Evolutionary conservation across 2,113 vertebrate genomes (phyloP), one percentile per base, ranked within the genome.

Genomic region (Myanophis thanlyinensis): DNA sequence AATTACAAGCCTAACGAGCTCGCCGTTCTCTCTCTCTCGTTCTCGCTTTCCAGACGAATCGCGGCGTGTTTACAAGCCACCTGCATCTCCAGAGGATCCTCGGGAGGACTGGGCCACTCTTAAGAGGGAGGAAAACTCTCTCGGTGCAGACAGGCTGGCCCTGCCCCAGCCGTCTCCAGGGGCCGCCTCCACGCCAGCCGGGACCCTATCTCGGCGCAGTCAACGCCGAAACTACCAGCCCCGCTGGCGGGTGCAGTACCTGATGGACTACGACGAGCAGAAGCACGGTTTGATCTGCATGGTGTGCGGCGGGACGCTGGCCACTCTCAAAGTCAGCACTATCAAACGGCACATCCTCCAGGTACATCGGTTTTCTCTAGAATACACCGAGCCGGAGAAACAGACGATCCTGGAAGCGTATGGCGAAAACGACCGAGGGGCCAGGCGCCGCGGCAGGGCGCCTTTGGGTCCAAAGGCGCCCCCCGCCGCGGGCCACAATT

Each of bases 211-310:
- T 98, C 6, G 98, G 98, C 85, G 98, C 98, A 92, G 98, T 98
- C 97, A 99, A 97, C 97, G 98, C 47, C 98, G 98, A 84, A 99
- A 98, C 97, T 99, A 99, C 97, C 98, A 99, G 97, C 98, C 97
- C 88, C 98, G 98, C 97, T 99, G 98, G 98, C 96, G 98, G 95
- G 96, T 97, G 87, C 98, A 99, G 84, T 99, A 98, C 97, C 98
- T 99, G 97, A 99, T 99, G 98, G 98, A 99, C 91, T 99, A 99
- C 52, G 98, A 99, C 97, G 98, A 98, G 91, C 97, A 97, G 44
- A 96, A 98, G 23, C 98, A 98, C 20, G 98, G 98, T 0, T 96
- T 98, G 62, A 98, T 98, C 95, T 98, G 98, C 97, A 98, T 98
- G 97, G 98, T 98, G 89, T 98, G 98, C 2, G 98, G 98, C 0